These are phyloP conservation scores for Drosophila longiperda DNA, from an alignment of 2,888 invertebrate species.

Conservation along the genomic window DNA sequence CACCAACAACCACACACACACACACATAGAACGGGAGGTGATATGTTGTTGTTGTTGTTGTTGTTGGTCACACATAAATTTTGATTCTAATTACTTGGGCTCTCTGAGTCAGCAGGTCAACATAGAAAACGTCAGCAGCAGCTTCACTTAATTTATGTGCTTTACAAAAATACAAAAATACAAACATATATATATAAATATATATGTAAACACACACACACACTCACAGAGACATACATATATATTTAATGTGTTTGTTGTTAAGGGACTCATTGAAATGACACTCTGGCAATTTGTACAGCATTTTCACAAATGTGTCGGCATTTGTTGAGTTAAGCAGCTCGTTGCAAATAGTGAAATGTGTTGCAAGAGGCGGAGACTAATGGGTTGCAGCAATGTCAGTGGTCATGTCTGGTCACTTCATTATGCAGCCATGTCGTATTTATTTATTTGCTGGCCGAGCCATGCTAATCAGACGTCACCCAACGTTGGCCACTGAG, in stretches of 20 bases:
- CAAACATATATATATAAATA: background rate
- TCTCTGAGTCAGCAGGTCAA: conserved; percentile 55
- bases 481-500: conserved; percentile 32
- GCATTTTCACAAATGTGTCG: conserved; percentile 57
- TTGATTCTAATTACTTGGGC: conserved; percentile 69
- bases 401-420: conserved; percentile 54
- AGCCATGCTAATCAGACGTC: conserved; percentile 66
- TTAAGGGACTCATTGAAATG: conserved; percentile 30
- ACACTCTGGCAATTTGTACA: conserved; percentile 48
- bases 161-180: conserved; percentile 33
- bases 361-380: background rate
- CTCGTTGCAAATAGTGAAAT: conserved; percentile 30
- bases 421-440: conserved; percentile 51
- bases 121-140: conserved; percentile 34
- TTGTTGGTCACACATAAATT: conserved; percentile 62
- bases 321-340: conserved; percentile 37
- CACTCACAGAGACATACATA: background rate
- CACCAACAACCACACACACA: conserved; percentile 29
- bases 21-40: background rate
- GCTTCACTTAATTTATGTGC: conserved; percentile 62
- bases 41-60: background rate
- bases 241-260: conserved; percentile 6
- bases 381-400: conserved; percentile 15
- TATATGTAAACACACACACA: conserved; percentile 4
- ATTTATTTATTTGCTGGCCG: conserved; percentile 45